phyloP scores from a whole-genome alignment of 2,797 vertebrate species.

The Sparidentex hasta region DNA sequence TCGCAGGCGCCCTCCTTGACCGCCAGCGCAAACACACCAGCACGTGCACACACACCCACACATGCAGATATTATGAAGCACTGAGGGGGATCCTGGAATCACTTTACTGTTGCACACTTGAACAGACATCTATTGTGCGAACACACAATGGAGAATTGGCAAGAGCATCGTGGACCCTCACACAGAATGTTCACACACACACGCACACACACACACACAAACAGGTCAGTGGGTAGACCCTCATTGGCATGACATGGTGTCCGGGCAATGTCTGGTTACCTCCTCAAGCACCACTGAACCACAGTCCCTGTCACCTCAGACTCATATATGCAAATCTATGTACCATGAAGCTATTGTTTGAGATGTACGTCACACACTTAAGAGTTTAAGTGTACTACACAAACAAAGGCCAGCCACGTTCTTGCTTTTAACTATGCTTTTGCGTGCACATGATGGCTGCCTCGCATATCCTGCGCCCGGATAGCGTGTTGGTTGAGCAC shows the following conservation, averaged over 20 bases:
- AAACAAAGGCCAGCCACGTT: background rate
- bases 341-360: slow-evolving; percentile 1
- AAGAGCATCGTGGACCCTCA: background rate
- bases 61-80: slow-evolving; percentile 35
- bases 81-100: slow-evolving; percentile 8
- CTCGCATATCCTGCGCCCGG: no score
- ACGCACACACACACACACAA: slow-evolving; percentile 30
- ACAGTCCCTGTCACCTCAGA: slow-evolving; percentile 22
- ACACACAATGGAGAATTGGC: background rate
- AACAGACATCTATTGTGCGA: slow-evolving; percentile 26
- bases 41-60: slow-evolving; percentile 39
- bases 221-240: slow-evolving; percentile 65
- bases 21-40: slow-evolving; percentile 56
- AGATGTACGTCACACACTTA: slow-evolving; percentile 2
- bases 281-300: slow-evolving; percentile 39
- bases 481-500: no score
- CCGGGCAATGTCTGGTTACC: slow-evolving; percentile 47
- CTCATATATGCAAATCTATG: slow-evolving; percentile 11
- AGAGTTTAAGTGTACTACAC: slow-evolving; percentile 17
- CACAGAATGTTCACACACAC: background rate
- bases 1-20: slow-evolving; percentile 69
- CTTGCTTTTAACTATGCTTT: no score
- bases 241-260: slow-evolving; percentile 53
- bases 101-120: slow-evolving; percentile 16
- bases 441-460: no score